Evolutionary conservation across 37 sponge, comb jelly and placozoan genomes (phyloP).

Genomic region (Chondrilla cf. caribensis): DNA sequence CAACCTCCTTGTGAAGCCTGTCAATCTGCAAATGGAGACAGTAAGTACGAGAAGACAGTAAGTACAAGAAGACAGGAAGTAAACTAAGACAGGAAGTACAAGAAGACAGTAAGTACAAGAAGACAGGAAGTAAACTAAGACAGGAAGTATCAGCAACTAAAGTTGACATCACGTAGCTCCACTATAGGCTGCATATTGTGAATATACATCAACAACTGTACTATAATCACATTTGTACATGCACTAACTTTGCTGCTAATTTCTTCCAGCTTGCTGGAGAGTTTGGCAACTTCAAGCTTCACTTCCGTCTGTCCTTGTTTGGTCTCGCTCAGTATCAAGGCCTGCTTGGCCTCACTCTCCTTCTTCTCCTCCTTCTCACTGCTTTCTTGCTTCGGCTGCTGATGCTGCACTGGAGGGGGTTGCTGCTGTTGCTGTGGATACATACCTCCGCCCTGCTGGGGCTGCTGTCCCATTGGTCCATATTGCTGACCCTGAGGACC

Average conservation of each 20-base stretch:
- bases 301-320: conserved; percentile 82
- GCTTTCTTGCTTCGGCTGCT: neutral
- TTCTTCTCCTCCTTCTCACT: conserved; percentile 20
- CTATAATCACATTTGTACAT: too few species aligned
- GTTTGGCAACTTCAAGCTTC: conserved; percentile 68
- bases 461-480: conserved; percentile 13
- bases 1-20: conserved; percentile 53
- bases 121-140: too few species aligned
- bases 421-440: conserved; percentile 10
- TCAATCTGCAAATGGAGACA: conserved; percentile 46
- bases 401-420: conserved; percentile 19
- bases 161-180: too few species aligned
- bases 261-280: conserved; percentile 74
- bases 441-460: conserved; percentile 2
- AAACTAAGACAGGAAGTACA: too few species aligned
- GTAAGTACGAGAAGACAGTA: neutral
- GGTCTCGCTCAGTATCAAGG: conserved; percentile 59
- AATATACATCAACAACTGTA: too few species aligned
- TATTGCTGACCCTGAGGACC: neutral
- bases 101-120: too few species aligned
- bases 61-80: too few species aligned
- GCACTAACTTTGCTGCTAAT: conserved; percentile 55
- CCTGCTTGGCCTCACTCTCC: neutral
- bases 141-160: too few species aligned
- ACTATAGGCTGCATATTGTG: too few species aligned